These are phyloP conservation scores for Lipophrys pholis DNA, from an alignment of 2,113 vertebrate genomes.

Conservation along the genomic window DNA sequence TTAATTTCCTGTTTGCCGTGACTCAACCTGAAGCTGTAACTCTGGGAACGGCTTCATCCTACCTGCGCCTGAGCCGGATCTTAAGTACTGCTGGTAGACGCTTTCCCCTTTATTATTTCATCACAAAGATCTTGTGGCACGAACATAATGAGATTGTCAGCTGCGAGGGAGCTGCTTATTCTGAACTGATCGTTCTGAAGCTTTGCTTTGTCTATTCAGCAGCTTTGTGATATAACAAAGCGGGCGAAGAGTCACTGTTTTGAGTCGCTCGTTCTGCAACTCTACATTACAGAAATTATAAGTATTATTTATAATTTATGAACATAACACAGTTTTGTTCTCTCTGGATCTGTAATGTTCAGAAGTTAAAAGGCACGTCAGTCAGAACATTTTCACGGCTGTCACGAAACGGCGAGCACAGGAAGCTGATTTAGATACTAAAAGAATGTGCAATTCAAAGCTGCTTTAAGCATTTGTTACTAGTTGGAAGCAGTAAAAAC, in stretches of 20 bases:
- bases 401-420: background rate
- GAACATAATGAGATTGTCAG: conserved; percentile 20
- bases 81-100: conserved; percentile 17
- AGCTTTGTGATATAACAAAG: conserved; percentile 23
- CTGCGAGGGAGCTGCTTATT: conserved; percentile 24
- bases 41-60: conserved; percentile 33
- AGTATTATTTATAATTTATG: conserved; percentile 6
- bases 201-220: conserved; percentile 25
- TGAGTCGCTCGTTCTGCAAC: conserved; percentile 10
- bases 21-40: conserved; percentile 44
- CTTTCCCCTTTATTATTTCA: conserved; percentile 18
- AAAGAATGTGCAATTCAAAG: conserved; percentile 16
- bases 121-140: conserved; percentile 16
- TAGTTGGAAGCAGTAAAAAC: conserved; percentile 20
- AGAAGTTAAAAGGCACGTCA: conserved; percentile 3
- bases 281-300: background rate
- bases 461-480: conserved; percentile 8
- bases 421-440: conserved; percentile 2
- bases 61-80: conserved; percentile 17
- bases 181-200: conserved; percentile 19
- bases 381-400: background rate
- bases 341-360: conserved; percentile 5
- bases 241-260: conserved; percentile 1
- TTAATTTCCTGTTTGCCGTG: conserved; percentile 50
- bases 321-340: background rate